Evolutionary conservation across 2,888 invertebrate species (phyloP), one percentile per base, ranked within the genome.

Genomic region (Malthinus seriepunctatus): DNA sequence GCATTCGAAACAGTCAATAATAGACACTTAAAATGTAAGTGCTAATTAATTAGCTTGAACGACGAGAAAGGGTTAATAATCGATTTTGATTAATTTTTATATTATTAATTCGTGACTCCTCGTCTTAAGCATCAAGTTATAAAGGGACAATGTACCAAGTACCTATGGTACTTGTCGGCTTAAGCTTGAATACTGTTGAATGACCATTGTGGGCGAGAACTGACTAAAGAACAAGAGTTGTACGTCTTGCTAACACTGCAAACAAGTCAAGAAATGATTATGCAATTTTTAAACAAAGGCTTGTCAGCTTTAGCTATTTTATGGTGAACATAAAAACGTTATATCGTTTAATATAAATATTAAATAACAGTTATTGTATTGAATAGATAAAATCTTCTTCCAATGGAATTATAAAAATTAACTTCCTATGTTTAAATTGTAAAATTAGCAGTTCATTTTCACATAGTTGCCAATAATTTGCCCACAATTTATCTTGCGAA

Each of bases 141-240:
- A 42, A 34, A 44, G 46, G 32, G 35, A 47, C 39, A 31, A 23
- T 32, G 47, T 47, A 39, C 39, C 32, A 49, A 42, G 45, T 33
- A 32, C 52, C 45, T 23, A 23, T 23, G 5, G 31, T 45, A 39
- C 51, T 44, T 46, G 51, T 50, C 42, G 51, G 46, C 56, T 51
- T 46, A 50, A 39, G 31, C 33, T 39, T 52, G 48, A 48, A 52
- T 49, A 50, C 44, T 52, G 46, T 52, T 57, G 46, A 57, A 57
- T 57, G 52, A 47, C 52, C 32, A 52, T 52, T 44, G 57, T 57
- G 57, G 57, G 57, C 57, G 57, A 44, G 48, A 52, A 57, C 38
- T 49, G 32, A 57, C 34, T 57, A 39, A 47, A 38, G 42, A 52
- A 57, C 57, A 57, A 57, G 57, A 57, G 52, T 48, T 51, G 39